A percentile compares a stretch with the other conserved stretches of the same genome.
Conservation (phyloP, 1,140 invertebrate genomes). For the Chionoecetes opilio region DNA sequence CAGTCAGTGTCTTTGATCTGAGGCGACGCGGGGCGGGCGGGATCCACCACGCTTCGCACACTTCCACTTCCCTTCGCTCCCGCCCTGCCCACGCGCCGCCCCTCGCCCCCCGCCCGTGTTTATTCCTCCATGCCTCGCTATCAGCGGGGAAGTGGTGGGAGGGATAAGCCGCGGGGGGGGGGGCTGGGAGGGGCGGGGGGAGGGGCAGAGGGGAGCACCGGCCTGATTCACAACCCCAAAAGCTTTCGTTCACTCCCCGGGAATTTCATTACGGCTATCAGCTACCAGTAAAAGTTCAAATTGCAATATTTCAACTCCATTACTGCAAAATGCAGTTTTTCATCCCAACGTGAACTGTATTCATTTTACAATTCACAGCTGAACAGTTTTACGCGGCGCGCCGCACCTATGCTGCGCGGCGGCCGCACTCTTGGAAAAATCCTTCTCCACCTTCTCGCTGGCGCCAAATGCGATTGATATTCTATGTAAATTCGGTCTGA, state of each 20-base stretch:
- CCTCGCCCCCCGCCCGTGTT: background rate
- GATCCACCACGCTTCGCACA: conserved; percentile 42
- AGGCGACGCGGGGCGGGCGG: background rate
- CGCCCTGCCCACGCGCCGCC: background rate
- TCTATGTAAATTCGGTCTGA: conserved; percentile 75
- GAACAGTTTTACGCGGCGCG: conserved; percentile 50
- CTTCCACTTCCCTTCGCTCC: conserved; percentile 21
- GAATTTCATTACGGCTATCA: conserved; percentile 76
- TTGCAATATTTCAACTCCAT: conserved; percentile 78
- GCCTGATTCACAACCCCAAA: conserved; percentile 35
- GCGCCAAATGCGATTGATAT: conserved; percentile 75
- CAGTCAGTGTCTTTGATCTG: conserved; percentile 70
- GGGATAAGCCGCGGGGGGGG: background rate
- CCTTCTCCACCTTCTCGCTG: conserved; percentile 55
- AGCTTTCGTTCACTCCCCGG: conserved; percentile 64
- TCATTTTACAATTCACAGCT: conserved; percentile 65
- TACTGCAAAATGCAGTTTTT: conserved; percentile 77
- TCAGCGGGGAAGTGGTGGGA: background rate
- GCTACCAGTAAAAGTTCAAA: conserved; percentile 76
- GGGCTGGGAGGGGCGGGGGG: background rate
- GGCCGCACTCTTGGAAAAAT: conserved; percentile 41
- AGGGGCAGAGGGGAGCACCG: background rate
- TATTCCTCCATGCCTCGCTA: background rate
- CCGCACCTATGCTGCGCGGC: background rate
- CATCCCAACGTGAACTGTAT: conserved; percentile 67